phyloP scores from a whole-genome alignment of 2,797 vertebrate species.

The Ptychobarbus kaznakovi region DNA sequence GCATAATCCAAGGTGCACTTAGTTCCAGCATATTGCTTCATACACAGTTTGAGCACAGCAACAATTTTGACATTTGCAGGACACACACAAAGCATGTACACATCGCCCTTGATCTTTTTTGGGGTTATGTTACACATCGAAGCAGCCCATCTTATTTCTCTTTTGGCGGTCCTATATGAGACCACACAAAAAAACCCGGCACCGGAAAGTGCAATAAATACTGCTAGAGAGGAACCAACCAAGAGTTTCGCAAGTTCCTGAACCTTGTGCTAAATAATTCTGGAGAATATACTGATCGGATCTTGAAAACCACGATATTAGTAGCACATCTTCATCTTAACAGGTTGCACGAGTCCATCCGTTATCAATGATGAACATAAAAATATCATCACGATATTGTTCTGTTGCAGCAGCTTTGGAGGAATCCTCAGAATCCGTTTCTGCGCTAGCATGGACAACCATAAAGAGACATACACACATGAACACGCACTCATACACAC shows the following conservation, averaged over 20 bases:
- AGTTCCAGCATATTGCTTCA: constrained; percentile 78
- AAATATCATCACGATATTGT: constrained; percentile 71
- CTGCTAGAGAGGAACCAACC: constrained; percentile 61
- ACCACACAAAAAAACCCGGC: constrained; percentile 50
- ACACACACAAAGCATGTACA: constrained; percentile 76
- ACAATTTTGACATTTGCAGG: constrained; percentile 71
- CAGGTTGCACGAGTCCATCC: constrained; percentile 60
- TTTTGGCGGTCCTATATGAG: constrained; percentile 62
- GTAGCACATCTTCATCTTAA: constrained; percentile 27
- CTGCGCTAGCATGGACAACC: constrained; percentile 58
- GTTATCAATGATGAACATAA: constrained; percentile 67
- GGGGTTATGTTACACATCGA: constrained; percentile 75
- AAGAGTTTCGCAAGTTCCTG: constrained; percentile 37
- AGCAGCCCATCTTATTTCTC: constrained; percentile 70
- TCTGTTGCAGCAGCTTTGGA: constrained; percentile 70
- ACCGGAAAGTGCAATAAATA: constrained; percentile 70
- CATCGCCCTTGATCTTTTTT: constrained; percentile 63
- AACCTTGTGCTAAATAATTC: constrained; percentile 51
- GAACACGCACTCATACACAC: constrained; percentile 50
- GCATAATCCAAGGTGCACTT: constrained; percentile 64
- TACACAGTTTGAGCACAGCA: constrained; percentile 76
- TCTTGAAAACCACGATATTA: constrained; percentile 21
- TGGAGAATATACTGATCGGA: constrained; percentile 21
- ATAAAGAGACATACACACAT: constrained; percentile 25
- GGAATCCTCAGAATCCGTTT: constrained; percentile 53